A percentile compares a stretch with the other conserved stretches of the same genome.
Conservation (phyloP, 35 echinoderm and acorn worm genomes). For the Diadema setosum region DNA sequence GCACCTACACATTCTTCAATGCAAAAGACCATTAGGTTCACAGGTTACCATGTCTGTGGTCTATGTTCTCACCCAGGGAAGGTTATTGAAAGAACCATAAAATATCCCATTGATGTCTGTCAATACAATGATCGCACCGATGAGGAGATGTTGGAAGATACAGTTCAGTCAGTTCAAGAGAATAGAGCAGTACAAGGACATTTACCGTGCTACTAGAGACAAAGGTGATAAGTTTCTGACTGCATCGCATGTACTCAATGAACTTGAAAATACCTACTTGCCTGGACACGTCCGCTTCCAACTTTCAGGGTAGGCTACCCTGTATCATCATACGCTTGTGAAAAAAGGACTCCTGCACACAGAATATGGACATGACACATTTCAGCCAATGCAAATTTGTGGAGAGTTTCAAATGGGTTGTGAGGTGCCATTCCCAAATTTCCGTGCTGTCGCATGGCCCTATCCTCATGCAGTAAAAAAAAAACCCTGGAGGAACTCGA, state of each 20-base stretch:
- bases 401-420: not conserved
- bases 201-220: too few relatives aligned
- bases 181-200: not conserved
- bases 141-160: slow-evolving; percentile 51
- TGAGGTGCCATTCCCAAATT: not conserved
- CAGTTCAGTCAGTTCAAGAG: slow-evolving; percentile 16
- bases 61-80: slow-evolving; percentile 63
- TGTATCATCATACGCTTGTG: too few relatives aligned
- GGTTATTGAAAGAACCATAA: not conserved
- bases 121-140: slow-evolving; percentile 52
- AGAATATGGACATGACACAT: not conserved
- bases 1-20: slow-evolving; percentile 32
- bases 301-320: too few relatives aligned
- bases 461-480: not conserved
- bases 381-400: not conserved
- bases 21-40: slow-evolving; percentile 33
- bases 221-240: too few relatives aligned
- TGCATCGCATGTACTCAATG: too few relatives aligned
- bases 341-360: too few relatives aligned
- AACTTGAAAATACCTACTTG: too few relatives aligned
- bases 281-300: too few relatives aligned
- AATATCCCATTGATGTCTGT: slow-evolving; percentile 74
- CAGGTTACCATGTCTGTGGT: slow-evolving; percentile 48
- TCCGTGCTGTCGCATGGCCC: not conserved
- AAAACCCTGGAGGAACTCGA: not conserved